Evolutionary conservation across 2,113 vertebrate genomes (phyloP).

Genomic region (Mixornis gularis): DNA sequence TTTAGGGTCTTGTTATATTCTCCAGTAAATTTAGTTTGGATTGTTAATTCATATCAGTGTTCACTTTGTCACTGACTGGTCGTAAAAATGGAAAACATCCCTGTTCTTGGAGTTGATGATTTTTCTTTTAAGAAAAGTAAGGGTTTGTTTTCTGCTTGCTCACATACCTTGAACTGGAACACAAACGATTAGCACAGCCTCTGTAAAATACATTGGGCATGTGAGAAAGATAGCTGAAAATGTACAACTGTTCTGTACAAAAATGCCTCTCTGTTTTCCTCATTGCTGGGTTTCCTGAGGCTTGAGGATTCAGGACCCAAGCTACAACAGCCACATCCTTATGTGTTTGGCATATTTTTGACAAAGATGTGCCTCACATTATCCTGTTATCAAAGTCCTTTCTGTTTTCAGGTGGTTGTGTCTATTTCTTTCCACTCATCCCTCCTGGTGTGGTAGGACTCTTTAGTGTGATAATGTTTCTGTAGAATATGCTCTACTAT

Average conservation of each 20-base stretch:
- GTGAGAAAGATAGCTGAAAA: background rate
- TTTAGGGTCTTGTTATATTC: background rate
- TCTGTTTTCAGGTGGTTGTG: background rate
- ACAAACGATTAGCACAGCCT: background rate
- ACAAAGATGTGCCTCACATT: background rate
- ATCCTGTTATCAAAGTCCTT: background rate
- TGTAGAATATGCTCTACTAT: background rate
- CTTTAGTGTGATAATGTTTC: background rate
- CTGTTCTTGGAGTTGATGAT: background rate
- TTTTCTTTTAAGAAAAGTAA: background rate
- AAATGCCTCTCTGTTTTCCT: background rate
- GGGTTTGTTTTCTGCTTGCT: background rate
- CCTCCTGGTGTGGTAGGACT: background rate
- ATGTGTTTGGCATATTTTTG: background rate
- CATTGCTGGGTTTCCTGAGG: background rate
- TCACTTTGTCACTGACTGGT: background rate
- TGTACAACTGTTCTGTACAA: background rate
- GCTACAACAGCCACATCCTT: background rate
- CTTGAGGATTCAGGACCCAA: background rate
- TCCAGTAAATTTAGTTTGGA: background rate
- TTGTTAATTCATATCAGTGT: background rate
- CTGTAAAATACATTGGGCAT: background rate
- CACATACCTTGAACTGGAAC: background rate
- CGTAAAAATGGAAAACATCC: background rate
- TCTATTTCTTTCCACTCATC: background rate